phyloP scores from a whole-genome alignment of 1,140 invertebrate genomes.

The Aphis gossypii region DNA sequence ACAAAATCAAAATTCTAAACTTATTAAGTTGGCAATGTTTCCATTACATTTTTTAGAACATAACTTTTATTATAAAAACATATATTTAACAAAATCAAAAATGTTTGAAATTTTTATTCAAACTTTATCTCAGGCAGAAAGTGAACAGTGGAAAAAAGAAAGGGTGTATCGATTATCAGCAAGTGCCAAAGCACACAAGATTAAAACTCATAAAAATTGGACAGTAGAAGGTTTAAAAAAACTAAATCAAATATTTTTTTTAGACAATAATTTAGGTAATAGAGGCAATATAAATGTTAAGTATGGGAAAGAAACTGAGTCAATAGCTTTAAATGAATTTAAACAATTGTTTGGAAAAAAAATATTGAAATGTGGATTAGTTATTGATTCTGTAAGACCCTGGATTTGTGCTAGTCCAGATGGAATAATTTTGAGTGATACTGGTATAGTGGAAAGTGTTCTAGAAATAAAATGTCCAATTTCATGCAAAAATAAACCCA shows the following conservation, averaged over 20 bases:
- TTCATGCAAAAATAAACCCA: neutral
- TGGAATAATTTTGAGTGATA: neutral
- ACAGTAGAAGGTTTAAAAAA: neutral
- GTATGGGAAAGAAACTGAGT: neutral
- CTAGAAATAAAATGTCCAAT: too few relatives aligned
- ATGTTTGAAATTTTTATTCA: too few relatives aligned
- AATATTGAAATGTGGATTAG: neutral
- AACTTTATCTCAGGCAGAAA: too few relatives aligned
- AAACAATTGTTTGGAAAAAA: neutral
- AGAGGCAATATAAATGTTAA: neutral
- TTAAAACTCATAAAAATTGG: neutral
- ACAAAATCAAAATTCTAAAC: too few relatives aligned
- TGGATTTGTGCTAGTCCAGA: conserved; percentile 12
- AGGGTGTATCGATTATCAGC: too few relatives aligned
- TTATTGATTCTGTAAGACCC: neutral
- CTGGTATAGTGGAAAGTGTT: neutral
- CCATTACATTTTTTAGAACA: too few relatives aligned
- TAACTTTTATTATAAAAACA: too few relatives aligned
- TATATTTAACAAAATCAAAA: too few relatives aligned
- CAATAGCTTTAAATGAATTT: neutral
- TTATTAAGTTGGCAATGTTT: too few relatives aligned
- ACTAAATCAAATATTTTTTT: neutral
- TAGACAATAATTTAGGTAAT: conserved; percentile 37
- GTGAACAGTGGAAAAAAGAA: too few relatives aligned
- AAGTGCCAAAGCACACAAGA: too few relatives aligned